Percentiles rank a stretch among this genome's conserved stretches.
Evolutionary conservation across 1,140 invertebrate genomes (phyloP).

Genomic region (Littorina saxatilis): DNA sequence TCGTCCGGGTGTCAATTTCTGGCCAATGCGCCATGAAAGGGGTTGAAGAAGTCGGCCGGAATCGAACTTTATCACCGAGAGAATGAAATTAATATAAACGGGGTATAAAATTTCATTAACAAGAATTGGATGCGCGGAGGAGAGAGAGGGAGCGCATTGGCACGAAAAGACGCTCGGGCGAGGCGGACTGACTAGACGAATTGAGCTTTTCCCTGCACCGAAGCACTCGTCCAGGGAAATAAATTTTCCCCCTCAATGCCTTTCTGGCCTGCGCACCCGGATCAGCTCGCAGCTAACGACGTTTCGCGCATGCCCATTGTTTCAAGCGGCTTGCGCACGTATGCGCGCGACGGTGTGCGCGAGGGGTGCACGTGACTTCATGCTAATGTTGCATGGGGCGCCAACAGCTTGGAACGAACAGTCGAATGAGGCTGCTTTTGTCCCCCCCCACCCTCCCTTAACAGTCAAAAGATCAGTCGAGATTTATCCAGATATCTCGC

Average conservation of each 20-base stretch:
- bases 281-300: neutral
- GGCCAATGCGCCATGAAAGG: slow-evolving; percentile 39
- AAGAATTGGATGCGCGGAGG: slow-evolving; percentile 45
- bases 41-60: slow-evolving; percentile 40
- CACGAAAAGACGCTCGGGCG: neutral
- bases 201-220: neutral
- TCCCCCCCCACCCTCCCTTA: no score
- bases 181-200: neutral
- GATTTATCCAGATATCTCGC: no score
- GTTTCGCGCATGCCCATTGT: slow-evolving; percentile 39
- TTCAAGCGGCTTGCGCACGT: slow-evolving; percentile 27
- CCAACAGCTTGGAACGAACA: slow-evolving; percentile 10
- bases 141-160: neutral
- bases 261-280: neutral
- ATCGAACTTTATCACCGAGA: slow-evolving; percentile 50
- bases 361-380: slow-evolving; percentile 19
- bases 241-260: slow-evolving; percentile 30
- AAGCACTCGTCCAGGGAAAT: slow-evolving; percentile 16
- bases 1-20: slow-evolving; percentile 35
- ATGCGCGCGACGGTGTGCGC: neutral
- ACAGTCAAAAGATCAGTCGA: no score
- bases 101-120: slow-evolving; percentile 57
- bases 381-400: slow-evolving; percentile 24
- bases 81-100: slow-evolving; percentile 58
- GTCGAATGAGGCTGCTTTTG: no score